Evolutionary conservation across 2,888 invertebrate genomes (phyloP), one percentile per base, ranked within the genome.

Genomic region (Hyposoter didymator): DNA sequence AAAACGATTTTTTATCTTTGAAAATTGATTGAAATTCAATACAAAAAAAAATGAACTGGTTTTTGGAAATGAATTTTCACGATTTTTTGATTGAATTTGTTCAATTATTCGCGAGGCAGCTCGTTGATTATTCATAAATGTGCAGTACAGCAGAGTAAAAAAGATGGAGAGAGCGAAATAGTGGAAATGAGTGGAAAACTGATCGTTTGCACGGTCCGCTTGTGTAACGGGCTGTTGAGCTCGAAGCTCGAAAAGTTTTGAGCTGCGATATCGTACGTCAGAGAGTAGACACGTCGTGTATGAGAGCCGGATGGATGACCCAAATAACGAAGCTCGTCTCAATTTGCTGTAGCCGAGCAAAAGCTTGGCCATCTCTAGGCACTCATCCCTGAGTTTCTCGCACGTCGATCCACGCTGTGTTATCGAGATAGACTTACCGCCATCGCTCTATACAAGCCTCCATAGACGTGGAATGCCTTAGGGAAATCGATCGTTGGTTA

Each of bases 251-350:
- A 17, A 67, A 73, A 55, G 6, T 73, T 73, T 73, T 22, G 74
- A 62, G 59, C 17, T 22, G 74, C 69, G 82, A 85, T 85, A 78
- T 82, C 74, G 43, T 70, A 79, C 79, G 79, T 84, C 75, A 74
- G 78, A 74, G 78, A 49, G 72, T 49, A 79, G 72, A 72, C 78
- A 82, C 74, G 81, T 78, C 67, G 67, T 76, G 78, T 73, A 69
- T 55, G 22, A 66, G 78, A 72, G 49, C 64, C 74, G 78, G 82
- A 67, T 72, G 81, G 84, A 78, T 85, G 85, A 85, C 82, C 82
- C 82, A 82, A 82, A 85, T 79, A 85, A 75, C 82, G 82, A 70
- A 75, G 74, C 82, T 85, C 82, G 78, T 82, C 82, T 75, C 82
- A 82, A 75, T 85, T 85, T 75, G 69, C 78, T 74, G 47, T 67